Conservation (phyloP, 2,888 invertebrate species). For the Rhaphigaster nebulosa region DNA sequence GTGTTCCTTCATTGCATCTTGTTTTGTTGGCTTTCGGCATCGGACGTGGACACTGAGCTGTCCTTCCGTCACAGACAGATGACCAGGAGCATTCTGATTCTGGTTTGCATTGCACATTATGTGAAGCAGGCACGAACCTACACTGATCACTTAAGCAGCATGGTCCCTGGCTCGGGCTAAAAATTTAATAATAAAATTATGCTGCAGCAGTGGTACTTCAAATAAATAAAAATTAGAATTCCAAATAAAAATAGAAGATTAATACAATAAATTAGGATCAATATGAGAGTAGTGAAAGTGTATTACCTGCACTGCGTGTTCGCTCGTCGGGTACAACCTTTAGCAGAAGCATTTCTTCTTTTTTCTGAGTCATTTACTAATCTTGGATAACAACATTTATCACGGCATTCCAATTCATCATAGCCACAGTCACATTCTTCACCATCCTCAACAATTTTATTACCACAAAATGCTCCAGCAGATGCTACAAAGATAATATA, state of each 20-base stretch:
- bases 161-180: conserved; percentile 96
- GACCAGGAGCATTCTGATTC: conserved; percentile 92
- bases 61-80: conserved; percentile 86
- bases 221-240: too few species aligned
- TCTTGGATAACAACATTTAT: conserved; percentile 94
- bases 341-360: conserved; percentile 78
- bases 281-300: neutral
- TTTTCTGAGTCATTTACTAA: conserved; percentile 80
- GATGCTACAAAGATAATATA: conserved; percentile 72
- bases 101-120: conserved; percentile 81
- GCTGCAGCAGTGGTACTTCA: neutral
- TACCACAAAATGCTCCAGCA: conserved; percentile 97
- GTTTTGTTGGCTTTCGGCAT: conserved; percentile 87
- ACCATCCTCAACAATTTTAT: conserved; percentile 97
- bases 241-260: too few species aligned
- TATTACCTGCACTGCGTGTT: conserved; percentile 84
- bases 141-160: conserved; percentile 90
- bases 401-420: conserved; percentile 90
- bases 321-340: conserved; percentile 83
- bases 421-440: conserved; percentile 99
- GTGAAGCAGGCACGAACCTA: conserved; percentile 78
- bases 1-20: conserved; percentile 93
- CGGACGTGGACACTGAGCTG: conserved; percentile 90
- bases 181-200: neutral
- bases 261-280: neutral